Evolutionary conservation across 2,888 invertebrate genomes (phyloP).

Genomic region (Aphrophora alni): DNA sequence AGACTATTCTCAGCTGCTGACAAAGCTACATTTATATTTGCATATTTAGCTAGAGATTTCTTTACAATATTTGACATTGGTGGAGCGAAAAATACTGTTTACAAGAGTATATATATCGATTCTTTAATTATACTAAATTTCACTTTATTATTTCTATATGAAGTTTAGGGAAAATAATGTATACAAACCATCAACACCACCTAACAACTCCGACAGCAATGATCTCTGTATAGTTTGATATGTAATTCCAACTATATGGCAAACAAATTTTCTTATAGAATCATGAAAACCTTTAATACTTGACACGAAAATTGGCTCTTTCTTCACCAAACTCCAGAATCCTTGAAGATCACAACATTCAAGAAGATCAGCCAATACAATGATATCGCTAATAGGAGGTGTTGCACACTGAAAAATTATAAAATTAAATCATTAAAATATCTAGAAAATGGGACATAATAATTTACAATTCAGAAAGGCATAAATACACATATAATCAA

Average conservation of each 20-base stretch:
- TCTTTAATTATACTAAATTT: too few relatives aligned
- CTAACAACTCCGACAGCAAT: slow-evolving; percentile 82
- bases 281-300: slow-evolving; percentile 91
- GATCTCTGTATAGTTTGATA: slow-evolving; percentile 92
- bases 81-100: too few relatives aligned
- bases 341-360: slow-evolving; percentile 92
- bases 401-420: slow-evolving; percentile 71
- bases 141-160: too few relatives aligned
- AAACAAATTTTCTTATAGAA: slow-evolving; percentile 94
- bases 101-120: too few relatives aligned
- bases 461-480: too few relatives aligned
- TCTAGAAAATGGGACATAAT: slow-evolving; percentile 20
- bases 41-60: too few relatives aligned
- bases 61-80: too few relatives aligned
- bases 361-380: slow-evolving; percentile 86
- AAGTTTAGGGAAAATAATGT: too few relatives aligned
- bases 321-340: slow-evolving; percentile 85
- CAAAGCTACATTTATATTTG: too few relatives aligned
- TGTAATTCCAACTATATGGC: slow-evolving; percentile 96
- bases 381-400: slow-evolving; percentile 85
- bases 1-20: too few relatives aligned
- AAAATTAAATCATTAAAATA: slow-evolving; percentile 44
- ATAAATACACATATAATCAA: too few relatives aligned
- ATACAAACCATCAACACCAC: slow-evolving; percentile 82
- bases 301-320: slow-evolving; percentile 76